Base-by-base conservation (phyloP, 2,113 vertebrate species). In the Semnornis frantzii region DNA sequence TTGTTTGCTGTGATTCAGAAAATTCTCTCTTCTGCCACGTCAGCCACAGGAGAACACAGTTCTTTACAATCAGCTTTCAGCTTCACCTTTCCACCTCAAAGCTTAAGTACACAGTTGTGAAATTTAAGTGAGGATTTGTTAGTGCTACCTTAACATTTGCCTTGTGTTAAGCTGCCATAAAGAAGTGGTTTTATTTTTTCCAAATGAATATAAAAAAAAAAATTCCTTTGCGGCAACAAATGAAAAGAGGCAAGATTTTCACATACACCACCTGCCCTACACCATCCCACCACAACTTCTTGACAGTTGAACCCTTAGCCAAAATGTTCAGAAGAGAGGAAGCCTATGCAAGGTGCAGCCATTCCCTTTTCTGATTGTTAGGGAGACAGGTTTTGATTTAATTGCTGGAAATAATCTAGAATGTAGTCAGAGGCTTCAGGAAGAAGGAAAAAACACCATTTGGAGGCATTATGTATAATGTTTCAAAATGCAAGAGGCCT, bases 51-150 rank as follows among this genome's bases (percentile, higher is more conserved):
- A 55, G 25, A 68, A 39, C 18, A 28, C 5, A 0, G 33, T 10
- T 73, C 80, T 39, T 37, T 0, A 0, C 33, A 37, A 77, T 42
- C 63, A 85, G 37, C 10, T 6, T 42, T 34, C 0, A 1, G 65
- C 75, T 7, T 80, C 24, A 66, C 12, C 4, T 85, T 76, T 62
- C 39, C 34, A 18, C 18, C 73, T 82, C 42, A 85, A 55, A 55
- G 16, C 9, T 80, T 46, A 28, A 52, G 15, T 63, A 46, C 55
- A 14, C 25, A 37, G 19, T 24, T 0, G 2, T 55, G 16, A 54
- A 73, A 59, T 69, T 21, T 78, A n/a, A 27, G 73, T n/a, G 17
- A 55, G 14, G 37, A 4, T 39, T 71, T 64, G 37, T 42, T 77
- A 79, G 21, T 15, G 4, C 8, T 31, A 64, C 2, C 48, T 63